Percentiles rank a stretch among this genome's conserved stretches.
phyloP scores from a whole-genome alignment of 1,140 invertebrate genomes.

The Drosophila repletoides region DNA sequence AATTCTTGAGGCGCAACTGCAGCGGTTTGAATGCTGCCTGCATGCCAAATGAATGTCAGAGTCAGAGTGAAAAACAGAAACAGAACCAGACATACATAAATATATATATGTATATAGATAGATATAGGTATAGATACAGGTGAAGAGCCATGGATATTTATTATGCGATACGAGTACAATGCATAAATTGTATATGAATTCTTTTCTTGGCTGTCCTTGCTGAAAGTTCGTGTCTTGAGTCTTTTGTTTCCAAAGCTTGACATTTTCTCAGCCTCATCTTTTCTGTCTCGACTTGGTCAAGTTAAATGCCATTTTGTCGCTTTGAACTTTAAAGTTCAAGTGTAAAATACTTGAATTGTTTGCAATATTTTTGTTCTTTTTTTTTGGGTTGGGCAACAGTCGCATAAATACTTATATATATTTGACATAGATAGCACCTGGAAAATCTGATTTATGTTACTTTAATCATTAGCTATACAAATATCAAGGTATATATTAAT shows the following conservation, averaged over 20 bases:
- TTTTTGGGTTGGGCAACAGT: slow-evolving; percentile 30
- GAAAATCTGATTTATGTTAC: no score
- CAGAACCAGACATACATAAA: not conserved
- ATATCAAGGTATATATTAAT: no score
- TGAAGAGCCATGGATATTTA: no score
- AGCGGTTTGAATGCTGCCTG: not conserved
- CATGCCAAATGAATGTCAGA: slow-evolving; percentile 30
- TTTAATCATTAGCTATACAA: no score
- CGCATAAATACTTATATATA: not conserved
- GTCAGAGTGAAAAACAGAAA: no score
- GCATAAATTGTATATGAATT: slow-evolving; percentile 7
- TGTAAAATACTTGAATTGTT: slow-evolving; percentile 33
- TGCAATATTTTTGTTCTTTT: slow-evolving; percentile 4
- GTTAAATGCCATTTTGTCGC: slow-evolving; percentile 67
- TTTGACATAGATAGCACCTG: no score
- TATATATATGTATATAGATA: not conserved
- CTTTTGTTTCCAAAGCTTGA: slow-evolving; percentile 56
- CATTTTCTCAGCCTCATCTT: slow-evolving; percentile 31
- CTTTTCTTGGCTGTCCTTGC: slow-evolving; percentile 34
- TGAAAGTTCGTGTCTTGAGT: slow-evolving; percentile 63
- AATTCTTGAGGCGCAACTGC: slow-evolving; percentile 10
- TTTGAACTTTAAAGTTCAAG: slow-evolving; percentile 78
- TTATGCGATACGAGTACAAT: not conserved
- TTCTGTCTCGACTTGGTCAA: slow-evolving; percentile 62
- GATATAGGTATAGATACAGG: no score